Percentiles rank a stretch among this genome's conserved stretches.
These are phyloP conservation scores for Scarus forsteni DNA, from an alignment of 2,797 vertebrate genomes.

Conservation along the genomic window DNA sequence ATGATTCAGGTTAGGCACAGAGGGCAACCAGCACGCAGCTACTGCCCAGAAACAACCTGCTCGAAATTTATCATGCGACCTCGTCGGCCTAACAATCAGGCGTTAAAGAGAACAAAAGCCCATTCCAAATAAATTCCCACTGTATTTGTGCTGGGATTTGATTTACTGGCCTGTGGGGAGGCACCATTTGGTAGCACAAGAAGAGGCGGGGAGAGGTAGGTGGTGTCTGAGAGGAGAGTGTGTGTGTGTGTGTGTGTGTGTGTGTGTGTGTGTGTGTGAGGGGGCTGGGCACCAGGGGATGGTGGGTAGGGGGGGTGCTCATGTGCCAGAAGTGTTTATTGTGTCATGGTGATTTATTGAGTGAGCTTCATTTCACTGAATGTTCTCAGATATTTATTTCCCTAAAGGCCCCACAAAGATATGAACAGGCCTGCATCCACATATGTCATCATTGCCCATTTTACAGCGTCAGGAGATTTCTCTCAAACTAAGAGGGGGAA, in stretches of 20 bases:
- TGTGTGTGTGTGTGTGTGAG: slow-evolving; percentile 49
- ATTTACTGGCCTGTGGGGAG: slow-evolving; percentile 99
- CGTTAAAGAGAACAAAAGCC: slow-evolving; percentile 98
- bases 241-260: slow-evolving; percentile 45
- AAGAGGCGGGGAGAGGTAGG: slow-evolving; percentile 94
- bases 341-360: slow-evolving; percentile 99
- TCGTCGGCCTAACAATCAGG: slow-evolving; percentile 96
- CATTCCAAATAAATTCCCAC: slow-evolving; percentile 99
- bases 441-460: slow-evolving; percentile 99
- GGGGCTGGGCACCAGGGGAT: slow-evolving; percentile 80
- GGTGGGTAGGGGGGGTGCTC: slow-evolving; percentile 86
- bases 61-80: slow-evolving; percentile 93
- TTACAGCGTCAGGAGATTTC: slow-evolving; percentile 99
- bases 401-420: slow-evolving; percentile 99
- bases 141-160: slow-evolving; percentile 99
- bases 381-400: slow-evolving; percentile 99
- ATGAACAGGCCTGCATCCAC: slow-evolving; percentile 99
- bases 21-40: slow-evolving; percentile 74
- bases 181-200: slow-evolving; percentile 99
- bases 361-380: slow-evolving; percentile 99
- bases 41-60: slow-evolving; percentile 79
- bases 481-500: slow-evolving; percentile 82
- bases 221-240: slow-evolving; percentile 89
- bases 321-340: slow-evolving; percentile 99
- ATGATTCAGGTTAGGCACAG: slow-evolving; percentile 67